A percentile compares a stretch with the other conserved stretches of the same genome.
Conservation (phyloP, 2,797 vertebrate species). For the Cynopterus sphinx region DNA sequence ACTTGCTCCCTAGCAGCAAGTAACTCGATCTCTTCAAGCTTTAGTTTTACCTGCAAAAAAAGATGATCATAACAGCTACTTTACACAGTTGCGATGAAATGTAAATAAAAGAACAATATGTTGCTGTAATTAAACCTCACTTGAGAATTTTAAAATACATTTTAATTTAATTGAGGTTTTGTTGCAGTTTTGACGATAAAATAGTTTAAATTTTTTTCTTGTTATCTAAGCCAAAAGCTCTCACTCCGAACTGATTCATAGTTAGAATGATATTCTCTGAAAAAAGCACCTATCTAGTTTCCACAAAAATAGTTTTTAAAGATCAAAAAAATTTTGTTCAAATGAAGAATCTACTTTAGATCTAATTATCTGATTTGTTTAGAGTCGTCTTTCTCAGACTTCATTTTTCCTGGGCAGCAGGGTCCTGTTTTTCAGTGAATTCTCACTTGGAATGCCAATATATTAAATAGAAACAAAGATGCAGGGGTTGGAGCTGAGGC, state of each 20-base stretch:
- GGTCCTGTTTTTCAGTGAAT: background rate
- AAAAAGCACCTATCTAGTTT: background rate
- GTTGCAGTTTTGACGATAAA: constrained; percentile 11
- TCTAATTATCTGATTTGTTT: constrained; percentile 41
- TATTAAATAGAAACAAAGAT: background rate
- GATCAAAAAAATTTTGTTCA: background rate
- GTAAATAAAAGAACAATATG: background rate
- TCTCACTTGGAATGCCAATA: background rate
- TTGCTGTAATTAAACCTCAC: background rate
- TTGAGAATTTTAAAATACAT: constrained; percentile 1
- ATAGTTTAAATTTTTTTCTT: background rate
- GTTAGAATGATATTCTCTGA: background rate
- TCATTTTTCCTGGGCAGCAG: background rate
- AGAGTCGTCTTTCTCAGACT: background rate
- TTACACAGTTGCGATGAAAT: background rate
- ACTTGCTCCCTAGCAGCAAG: background rate
- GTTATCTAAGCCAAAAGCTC: background rate
- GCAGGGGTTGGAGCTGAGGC: background rate
- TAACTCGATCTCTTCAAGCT: background rate
- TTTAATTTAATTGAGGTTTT: constrained; percentile 21
- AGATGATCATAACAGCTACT: background rate
- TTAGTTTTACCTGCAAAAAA: background rate
- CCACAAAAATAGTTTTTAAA: background rate
- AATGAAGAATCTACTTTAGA: constrained; percentile 16
- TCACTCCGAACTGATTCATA: constrained; percentile 16